Evolutionary conservation across 2,888 invertebrate species (phyloP).

Genomic region (Cecidostiba fungosa): DNA sequence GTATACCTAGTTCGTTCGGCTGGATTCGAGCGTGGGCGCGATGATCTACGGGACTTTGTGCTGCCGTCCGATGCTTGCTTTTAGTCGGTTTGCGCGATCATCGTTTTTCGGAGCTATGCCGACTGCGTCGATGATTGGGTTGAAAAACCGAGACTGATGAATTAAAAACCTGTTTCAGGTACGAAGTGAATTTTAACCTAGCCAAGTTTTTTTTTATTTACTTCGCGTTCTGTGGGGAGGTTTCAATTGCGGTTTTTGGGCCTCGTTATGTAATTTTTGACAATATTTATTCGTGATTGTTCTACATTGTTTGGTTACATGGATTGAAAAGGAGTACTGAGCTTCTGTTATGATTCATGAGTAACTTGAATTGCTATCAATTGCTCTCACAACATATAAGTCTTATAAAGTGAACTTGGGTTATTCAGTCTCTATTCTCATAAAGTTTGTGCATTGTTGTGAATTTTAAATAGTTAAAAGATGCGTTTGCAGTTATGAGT

Average conservation of each 20-base stretch:
- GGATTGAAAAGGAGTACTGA: not conserved
- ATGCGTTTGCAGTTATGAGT: not conserved
- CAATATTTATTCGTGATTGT: not conserved
- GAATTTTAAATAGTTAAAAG: not conserved
- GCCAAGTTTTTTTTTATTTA: not conserved
- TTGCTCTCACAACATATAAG: slow-evolving; percentile 8
- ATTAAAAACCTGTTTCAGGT: slow-evolving; percentile 5
- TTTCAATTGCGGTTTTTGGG: not conserved
- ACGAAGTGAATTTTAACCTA: slow-evolving; percentile 53
- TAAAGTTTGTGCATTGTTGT: not conserved
- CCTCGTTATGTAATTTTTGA: slow-evolving; percentile 22
- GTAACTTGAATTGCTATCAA: not conserved
- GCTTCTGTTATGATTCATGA: not conserved
- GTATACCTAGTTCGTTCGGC: not conserved
- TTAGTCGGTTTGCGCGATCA: slow-evolving; percentile 25
- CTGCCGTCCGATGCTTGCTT: not conserved
- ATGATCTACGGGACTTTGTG: not conserved
- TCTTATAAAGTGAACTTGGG: not conserved
- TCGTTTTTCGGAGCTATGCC: slow-evolving; percentile 2
- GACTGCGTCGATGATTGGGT: not conserved
- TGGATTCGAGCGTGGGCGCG: slow-evolving; percentile 11
- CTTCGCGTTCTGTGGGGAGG: not conserved
- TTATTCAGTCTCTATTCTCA: not conserved
- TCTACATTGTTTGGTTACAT: not conserved
- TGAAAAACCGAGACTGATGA: not conserved